Conservation (phyloP, 2,888 invertebrate genomes). For the Polyploca ridens region DNA sequence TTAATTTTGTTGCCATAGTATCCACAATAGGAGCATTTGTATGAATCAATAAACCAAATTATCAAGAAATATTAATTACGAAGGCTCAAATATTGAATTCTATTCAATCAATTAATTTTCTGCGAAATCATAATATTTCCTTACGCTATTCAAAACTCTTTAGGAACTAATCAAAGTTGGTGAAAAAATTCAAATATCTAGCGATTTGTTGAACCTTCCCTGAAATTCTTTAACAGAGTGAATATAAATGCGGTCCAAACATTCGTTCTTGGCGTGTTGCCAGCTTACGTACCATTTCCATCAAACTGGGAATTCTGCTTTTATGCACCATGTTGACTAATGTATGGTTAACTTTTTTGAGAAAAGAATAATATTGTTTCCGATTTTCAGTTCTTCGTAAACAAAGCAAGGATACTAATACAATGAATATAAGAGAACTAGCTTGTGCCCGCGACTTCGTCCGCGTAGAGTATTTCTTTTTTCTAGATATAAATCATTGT, state of each 20-base stretch:
- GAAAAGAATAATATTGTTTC: background rate
- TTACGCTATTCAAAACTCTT: background rate
- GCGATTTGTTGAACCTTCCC: constrained; percentile 29
- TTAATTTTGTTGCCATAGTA: no score
- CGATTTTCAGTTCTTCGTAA: background rate
- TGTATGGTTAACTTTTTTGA: constrained; percentile 39
- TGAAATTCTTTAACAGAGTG: constrained; percentile 61
- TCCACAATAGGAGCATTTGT: no score
- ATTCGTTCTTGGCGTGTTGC: constrained; percentile 63
- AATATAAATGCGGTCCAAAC: constrained; percentile 74
- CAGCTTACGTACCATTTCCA: constrained; percentile 68
- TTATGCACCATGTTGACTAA: constrained; percentile 52
- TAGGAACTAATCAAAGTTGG: background rate
- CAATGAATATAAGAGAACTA: no score
- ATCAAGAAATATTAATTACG: no score
- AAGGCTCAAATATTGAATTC: no score
- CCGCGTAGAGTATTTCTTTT: no score
- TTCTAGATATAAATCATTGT: no score
- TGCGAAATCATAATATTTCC: background rate
- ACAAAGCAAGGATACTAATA: background rate
- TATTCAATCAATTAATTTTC: background rate
- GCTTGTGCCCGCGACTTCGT: no score
- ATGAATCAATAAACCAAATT: no score
- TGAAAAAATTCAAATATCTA: background rate
- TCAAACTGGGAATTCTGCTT: constrained; percentile 62